Conservation (phyloP, 2,797 vertebrate species). For the Parauchenoglanis punctatus region DNA sequence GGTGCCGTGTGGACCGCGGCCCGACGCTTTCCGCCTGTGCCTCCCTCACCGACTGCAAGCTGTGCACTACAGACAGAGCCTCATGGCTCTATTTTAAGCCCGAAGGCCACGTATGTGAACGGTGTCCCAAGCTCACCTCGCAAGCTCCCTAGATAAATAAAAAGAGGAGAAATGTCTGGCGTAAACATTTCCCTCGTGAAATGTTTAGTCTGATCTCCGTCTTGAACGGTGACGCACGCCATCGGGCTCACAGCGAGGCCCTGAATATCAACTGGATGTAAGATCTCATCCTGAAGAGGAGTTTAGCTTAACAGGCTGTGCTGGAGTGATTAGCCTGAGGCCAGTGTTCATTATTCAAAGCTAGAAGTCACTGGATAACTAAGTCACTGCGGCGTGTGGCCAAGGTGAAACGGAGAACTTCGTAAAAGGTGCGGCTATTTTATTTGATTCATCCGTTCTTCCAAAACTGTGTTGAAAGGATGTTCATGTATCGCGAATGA, state of each 20-base stretch:
- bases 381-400: neutral
- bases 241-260: no score
- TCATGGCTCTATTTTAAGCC: conserved; percentile 29
- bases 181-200: neutral
- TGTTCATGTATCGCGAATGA: neutral
- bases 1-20: neutral
- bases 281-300: neutral
- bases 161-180: neutral
- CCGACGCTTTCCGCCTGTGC: neutral
- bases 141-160: conserved; percentile 13
- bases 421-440: neutral
- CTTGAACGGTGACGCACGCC: neutral
- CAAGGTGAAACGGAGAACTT: neutral
- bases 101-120: conserved; percentile 2
- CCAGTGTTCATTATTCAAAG: conserved; percentile 10
- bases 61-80: neutral
- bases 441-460: neutral
- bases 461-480: neutral
- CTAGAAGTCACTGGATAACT: conserved; percentile 7
- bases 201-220: conserved; percentile 21
- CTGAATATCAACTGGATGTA: neutral
- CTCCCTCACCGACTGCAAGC: neutral
- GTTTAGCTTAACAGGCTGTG: neutral
- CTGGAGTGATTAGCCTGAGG: neutral
- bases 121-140: conserved; percentile 34